A percentile compares a stretch with the other conserved stretches of the same genome.
These are phyloP conservation scores for Drosophila austrosaltans DNA, from an alignment of 2,888 invertebrate species.

Conservation along the genomic window DNA sequence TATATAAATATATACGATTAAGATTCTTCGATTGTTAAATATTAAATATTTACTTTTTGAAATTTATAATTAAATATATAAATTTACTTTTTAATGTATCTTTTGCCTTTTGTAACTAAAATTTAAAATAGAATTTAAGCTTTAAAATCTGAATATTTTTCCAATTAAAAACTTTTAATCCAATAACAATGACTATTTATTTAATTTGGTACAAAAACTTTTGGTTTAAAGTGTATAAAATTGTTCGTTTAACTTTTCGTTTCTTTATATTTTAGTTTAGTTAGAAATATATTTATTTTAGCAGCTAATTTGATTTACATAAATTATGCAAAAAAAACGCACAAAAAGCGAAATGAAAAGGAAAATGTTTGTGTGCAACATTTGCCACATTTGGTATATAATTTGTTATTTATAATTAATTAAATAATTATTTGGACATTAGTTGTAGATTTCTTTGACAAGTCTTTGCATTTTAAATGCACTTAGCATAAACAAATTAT, in stretches of 20 bases:
- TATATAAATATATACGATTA: neutral
- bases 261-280: conserved; percentile 35
- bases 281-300: conserved; percentile 27
- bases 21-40: no score
- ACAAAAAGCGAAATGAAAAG: neutral
- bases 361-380: conserved; percentile 39
- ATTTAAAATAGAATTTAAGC: no score
- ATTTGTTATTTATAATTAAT: conserved; percentile 36
- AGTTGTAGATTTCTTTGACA: conserved; percentile 51
- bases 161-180: no score
- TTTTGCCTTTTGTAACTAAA: no score
- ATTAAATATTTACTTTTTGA: no score
- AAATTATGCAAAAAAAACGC: conserved; percentile 45
- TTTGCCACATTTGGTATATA: conserved; percentile 24
- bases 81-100: no score
- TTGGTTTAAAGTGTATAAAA: neutral
- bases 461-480: conserved; percentile 49
- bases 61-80: no score
- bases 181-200: no score
- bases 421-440: conserved; percentile 47
- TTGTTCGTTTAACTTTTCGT: conserved; percentile 25
- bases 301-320: conserved; percentile 44
- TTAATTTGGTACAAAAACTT: no score
- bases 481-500: conserved; percentile 24
- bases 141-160: no score